Conservation (phyloP, 2,113 vertebrate genomes). For the Telmatochromis brachygnathus region DNA sequence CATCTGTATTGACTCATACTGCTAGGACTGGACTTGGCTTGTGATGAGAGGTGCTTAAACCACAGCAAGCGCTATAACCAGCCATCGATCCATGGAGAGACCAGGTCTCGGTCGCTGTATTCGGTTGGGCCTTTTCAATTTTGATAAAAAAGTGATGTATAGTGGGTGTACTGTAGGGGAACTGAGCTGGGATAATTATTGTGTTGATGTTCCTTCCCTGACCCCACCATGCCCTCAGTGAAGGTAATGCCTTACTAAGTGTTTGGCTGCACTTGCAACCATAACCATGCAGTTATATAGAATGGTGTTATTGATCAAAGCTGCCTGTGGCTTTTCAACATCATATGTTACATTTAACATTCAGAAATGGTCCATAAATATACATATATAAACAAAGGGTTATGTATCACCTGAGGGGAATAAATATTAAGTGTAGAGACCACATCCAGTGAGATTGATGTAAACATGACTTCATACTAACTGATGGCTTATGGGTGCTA, state of each 20-base stretch:
- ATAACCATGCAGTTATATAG: background rate
- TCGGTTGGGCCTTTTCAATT: conserved; percentile 6
- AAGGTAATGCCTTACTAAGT: conserved; percentile 53
- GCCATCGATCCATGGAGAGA: conserved; percentile 34
- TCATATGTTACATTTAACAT: background rate
- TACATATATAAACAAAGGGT: background rate
- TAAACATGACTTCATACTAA: background rate
- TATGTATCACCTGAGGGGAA: background rate
- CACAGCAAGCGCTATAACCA: conserved; percentile 14
- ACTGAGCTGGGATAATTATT: conserved; percentile 33
- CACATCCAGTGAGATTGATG: background rate
- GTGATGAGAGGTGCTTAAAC: conserved; percentile 12
- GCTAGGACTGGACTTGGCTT: background rate
- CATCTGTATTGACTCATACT: background rate
- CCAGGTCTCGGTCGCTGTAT: background rate
- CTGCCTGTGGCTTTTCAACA: background rate
- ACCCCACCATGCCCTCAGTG: background rate
- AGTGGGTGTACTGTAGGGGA: background rate
- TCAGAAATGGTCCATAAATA: background rate
- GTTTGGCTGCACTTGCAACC: conserved; percentile 5
- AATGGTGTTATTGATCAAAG: conserved; percentile 31
- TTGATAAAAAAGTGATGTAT: conserved; percentile 52
- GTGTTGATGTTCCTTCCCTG: conserved; percentile 5
- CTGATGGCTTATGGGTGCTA: background rate
- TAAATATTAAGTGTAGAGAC: background rate